Percentiles rank a stretch among this genome's conserved stretches.
Evolutionary conservation across 23 tunicate species (phyloP).

Genomic region (Corella eumyota): DNA sequence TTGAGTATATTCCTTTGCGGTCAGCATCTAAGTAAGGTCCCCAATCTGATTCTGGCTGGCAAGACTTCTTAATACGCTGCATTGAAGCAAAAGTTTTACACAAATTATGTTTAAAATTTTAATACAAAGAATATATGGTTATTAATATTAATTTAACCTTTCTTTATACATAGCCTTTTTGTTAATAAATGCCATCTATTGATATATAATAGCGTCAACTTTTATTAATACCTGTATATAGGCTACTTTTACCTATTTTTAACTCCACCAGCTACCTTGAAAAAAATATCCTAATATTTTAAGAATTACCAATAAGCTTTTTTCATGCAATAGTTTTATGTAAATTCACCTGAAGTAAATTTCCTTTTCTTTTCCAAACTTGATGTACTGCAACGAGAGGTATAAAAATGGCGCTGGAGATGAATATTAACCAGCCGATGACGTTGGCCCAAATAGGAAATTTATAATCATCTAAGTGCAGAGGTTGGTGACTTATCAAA

Average conservation of each 20-base stretch:
- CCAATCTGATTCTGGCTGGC: conserved; percentile 16
- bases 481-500: conserved; percentile 15
- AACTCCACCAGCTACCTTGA: too few relatives aligned
- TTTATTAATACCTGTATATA: too few relatives aligned
- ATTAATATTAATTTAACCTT: too few relatives aligned
- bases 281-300: too few relatives aligned
- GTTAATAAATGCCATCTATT: too few relatives aligned
- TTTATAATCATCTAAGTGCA: conserved; percentile 23
- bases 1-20: conserved; percentile 19
- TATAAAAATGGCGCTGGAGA: conserved; percentile 16
- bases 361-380: conserved; percentile 15
- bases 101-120: background rate
- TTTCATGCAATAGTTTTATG: background rate
- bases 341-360: conserved; percentile 12
- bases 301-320: too few relatives aligned
- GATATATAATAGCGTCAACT: too few relatives aligned
- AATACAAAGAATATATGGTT: background rate
- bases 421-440: conserved; percentile 47
- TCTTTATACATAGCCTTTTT: too few relatives aligned
- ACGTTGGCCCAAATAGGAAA: conserved; percentile 66
- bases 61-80: conserved; percentile 23
- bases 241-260: too few relatives aligned
- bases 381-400: conserved; percentile 24
- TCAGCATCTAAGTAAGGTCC: conserved; percentile 26
- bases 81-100: background rate